Conservation (phyloP, 2,113 vertebrate species). For the Pitta sordida region DNA sequence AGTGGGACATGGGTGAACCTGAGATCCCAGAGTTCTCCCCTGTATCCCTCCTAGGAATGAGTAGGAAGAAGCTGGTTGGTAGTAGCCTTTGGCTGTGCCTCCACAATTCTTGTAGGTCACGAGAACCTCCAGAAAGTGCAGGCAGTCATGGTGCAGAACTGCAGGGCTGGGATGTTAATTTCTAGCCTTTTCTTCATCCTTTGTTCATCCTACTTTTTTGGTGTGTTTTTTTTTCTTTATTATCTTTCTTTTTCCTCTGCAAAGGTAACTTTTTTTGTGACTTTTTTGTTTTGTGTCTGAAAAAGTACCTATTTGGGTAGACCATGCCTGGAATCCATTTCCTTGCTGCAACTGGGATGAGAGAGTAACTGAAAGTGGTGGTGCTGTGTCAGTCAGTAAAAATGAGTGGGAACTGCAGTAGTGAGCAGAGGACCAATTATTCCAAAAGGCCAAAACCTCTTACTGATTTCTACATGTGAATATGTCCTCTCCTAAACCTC, state of each 20-base stretch:
- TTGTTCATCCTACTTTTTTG: background rate
- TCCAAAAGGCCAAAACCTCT: background rate
- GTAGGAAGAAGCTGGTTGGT: background rate
- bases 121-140: background rate
- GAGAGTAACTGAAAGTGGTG: background rate
- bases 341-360: background rate
- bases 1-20: background rate
- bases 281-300: background rate
- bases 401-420: background rate
- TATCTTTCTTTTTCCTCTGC: background rate
- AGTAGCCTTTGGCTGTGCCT: background rate
- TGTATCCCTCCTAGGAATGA: background rate
- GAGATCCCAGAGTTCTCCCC: background rate
- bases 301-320: background rate
- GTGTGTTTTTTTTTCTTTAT: background rate
- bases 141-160: background rate
- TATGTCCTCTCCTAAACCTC: background rate
- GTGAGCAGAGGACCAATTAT: background rate
- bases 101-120: background rate
- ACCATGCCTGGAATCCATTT: background rate
- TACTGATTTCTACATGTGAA: background rate
- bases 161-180: background rate
- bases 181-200: background rate
- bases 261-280: background rate
- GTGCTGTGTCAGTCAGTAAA: background rate